Conservation (phyloP, 1,140 invertebrate species). For the Lutraria rhynchaena region DNA sequence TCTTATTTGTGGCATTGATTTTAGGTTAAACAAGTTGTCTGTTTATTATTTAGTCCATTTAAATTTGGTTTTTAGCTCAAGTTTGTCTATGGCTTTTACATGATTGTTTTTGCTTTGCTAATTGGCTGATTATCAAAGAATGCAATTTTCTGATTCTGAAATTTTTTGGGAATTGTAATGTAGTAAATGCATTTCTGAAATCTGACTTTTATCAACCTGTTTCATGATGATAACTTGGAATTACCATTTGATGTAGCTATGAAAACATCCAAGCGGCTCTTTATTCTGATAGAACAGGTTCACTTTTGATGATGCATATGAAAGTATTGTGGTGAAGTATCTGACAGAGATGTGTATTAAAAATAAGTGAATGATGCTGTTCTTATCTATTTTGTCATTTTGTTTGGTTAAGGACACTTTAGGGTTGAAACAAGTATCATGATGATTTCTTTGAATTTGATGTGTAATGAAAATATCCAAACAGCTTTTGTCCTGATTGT, state of each 20-base stretch:
- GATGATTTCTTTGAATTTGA: constrained; percentile 19
- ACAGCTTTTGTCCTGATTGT: not conserved
- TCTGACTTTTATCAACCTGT: not conserved
- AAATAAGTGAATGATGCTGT: too few relatives aligned
- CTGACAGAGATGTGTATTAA: too few relatives aligned
- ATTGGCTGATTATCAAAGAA: too few relatives aligned
- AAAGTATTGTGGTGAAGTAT: too few relatives aligned
- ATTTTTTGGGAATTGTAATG: not conserved
- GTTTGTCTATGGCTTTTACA: too few relatives aligned
- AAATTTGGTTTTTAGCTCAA: too few relatives aligned
- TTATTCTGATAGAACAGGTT: constrained; percentile 6
- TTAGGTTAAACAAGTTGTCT: too few relatives aligned
- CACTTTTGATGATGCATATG: too few relatives aligned
- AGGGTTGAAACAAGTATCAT: not conserved
- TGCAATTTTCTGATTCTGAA: too few relatives aligned
- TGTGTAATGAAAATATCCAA: constrained; percentile 3
- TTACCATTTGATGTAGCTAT: constrained; percentile 26
- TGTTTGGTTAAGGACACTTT: not conserved
- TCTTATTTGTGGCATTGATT: too few relatives aligned
- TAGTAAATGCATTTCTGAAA: not conserved
- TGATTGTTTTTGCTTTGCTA: too few relatives aligned
- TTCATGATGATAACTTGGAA: constrained; percentile 34
- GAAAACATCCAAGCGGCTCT: constrained; percentile 16
- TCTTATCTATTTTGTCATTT: not conserved
- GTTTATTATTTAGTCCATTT: too few relatives aligned